phyloP scores from a whole-genome alignment of 2,113 vertebrate genomes.

The Trematomus loennbergii region DNA sequence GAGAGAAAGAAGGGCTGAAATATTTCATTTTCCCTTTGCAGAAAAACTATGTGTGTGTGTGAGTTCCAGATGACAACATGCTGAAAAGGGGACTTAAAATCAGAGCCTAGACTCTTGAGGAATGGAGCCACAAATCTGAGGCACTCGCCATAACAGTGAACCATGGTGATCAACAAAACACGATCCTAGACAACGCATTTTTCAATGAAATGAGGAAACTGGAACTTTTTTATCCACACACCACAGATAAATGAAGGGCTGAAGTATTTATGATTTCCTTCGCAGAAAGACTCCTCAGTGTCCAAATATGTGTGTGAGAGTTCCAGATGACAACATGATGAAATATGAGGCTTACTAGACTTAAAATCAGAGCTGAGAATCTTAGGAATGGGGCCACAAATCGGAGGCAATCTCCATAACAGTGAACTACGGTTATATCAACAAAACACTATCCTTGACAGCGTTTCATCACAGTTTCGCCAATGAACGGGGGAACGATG shows the following conservation, averaged over 20 bases:
- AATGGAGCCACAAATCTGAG: constrained; percentile 28
- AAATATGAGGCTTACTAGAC: constrained; percentile 31
- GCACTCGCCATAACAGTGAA: constrained; percentile 50
- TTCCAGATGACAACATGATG: constrained; percentile 47
- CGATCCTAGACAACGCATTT: background rate
- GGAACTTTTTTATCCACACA: too few relatives aligned
- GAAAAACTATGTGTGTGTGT: constrained; percentile 36
- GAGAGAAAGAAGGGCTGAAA: constrained; percentile 1
- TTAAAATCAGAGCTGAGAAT: constrained; percentile 46
- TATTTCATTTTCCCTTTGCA: background rate
- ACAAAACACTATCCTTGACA: background rate
- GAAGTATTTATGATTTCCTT: background rate
- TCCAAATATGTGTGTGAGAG: constrained; percentile 18
- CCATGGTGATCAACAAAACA: constrained; percentile 47
- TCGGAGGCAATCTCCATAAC: constrained; percentile 47
- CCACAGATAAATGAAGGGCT: background rate
- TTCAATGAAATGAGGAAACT: too few relatives aligned
- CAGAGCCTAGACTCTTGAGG: constrained; percentile 36
- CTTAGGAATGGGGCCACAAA: constrained; percentile 29
- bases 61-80: constrained; percentile 37
- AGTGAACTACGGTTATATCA: constrained; percentile 20
- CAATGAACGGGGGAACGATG: background rate
- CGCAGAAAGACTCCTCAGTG: constrained; percentile 23
- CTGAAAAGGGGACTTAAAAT: constrained; percentile 49
- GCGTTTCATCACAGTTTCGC: background rate